A percentile compares a stretch with the other conserved stretches of the same genome.
phyloP scores from a whole-genome alignment of 2,797 vertebrate species.

The Streptopelia turtur region DNA sequence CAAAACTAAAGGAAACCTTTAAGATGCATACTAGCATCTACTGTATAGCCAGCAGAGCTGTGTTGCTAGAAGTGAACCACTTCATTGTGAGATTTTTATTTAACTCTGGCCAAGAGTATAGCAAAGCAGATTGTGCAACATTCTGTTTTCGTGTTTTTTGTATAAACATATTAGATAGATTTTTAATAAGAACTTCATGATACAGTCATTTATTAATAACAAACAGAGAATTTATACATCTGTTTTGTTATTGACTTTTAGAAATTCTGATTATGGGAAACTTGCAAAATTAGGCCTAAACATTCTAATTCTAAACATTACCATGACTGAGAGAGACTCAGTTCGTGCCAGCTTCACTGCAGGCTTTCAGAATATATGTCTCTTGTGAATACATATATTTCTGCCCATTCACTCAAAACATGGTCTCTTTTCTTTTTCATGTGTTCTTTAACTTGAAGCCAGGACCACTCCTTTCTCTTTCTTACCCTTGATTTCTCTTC shows the following conservation, averaged over 20 bases:
- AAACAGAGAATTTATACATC: conserved; percentile 32
- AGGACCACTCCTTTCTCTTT: neutral
- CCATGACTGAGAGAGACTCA: neutral
- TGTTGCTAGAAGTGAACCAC: neutral
- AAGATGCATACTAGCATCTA: neutral
- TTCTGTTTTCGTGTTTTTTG: conserved; percentile 26
- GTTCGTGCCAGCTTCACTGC: neutral
- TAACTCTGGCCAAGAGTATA: neutral
- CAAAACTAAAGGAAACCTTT: neutral
- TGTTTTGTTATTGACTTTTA: conserved; percentile 4
- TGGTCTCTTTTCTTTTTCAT: neutral
- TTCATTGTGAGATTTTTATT: neutral
- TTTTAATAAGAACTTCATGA: neutral
- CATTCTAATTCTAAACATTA: neutral
- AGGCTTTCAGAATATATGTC: neutral
- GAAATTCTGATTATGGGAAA: neutral
- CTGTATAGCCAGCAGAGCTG: neutral
- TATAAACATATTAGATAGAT: conserved; percentile 30
- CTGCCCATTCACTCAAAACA: neutral
- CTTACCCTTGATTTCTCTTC: neutral
- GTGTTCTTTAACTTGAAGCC: neutral
- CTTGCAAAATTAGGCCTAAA: neutral
- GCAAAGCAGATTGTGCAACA: conserved; percentile 37
- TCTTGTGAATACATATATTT: neutral
- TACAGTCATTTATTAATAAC: conserved; percentile 30